phyloP scores from a whole-genome alignment of 2,797 vertebrate species.

The Coregonus suidteri region DNA sequence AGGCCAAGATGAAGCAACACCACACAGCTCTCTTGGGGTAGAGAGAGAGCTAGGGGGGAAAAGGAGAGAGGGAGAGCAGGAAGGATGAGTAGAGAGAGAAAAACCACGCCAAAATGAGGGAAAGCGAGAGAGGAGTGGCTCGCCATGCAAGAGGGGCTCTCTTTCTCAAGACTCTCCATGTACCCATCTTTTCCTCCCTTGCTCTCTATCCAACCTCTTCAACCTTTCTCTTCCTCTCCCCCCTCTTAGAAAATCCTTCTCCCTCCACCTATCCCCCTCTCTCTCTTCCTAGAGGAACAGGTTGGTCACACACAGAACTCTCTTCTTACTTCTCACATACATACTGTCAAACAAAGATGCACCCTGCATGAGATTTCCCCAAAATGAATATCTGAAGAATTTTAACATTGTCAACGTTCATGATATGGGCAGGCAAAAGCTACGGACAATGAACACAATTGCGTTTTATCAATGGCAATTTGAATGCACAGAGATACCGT shows the following conservation, averaged over 20 bases:
- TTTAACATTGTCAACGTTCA: not conserved
- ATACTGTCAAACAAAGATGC: not conserved
- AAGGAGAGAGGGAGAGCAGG: no score
- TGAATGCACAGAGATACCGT: no score
- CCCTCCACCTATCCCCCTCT: constrained; percentile 55
- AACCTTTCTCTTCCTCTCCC: constrained; percentile 64
- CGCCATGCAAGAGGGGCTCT: constrained; percentile 61
- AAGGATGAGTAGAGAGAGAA: no score
- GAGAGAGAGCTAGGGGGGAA: no score
- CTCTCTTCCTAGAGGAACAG: constrained; percentile 44
- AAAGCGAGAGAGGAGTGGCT: constrained; percentile 1
- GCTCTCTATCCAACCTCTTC: constrained; percentile 36
- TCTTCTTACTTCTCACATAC: constrained; percentile 62
- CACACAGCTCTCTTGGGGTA: no score
- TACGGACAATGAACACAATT: constrained; percentile 73
- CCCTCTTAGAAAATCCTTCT: constrained; percentile 16
- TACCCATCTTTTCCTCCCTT: constrained; percentile 71
- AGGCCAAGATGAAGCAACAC: no score
- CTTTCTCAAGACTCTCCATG: constrained; percentile 1
- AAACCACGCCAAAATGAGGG: no score
- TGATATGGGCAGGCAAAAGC: no score
- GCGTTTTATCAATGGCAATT: no score
- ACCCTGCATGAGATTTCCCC: not conserved
- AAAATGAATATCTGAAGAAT: not conserved
- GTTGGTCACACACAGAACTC: constrained; percentile 51